These are phyloP conservation scores for Akabosia matsudoensis DNA, from an alignment of 1,140 invertebrate species.

Conservation along the genomic window DNA sequence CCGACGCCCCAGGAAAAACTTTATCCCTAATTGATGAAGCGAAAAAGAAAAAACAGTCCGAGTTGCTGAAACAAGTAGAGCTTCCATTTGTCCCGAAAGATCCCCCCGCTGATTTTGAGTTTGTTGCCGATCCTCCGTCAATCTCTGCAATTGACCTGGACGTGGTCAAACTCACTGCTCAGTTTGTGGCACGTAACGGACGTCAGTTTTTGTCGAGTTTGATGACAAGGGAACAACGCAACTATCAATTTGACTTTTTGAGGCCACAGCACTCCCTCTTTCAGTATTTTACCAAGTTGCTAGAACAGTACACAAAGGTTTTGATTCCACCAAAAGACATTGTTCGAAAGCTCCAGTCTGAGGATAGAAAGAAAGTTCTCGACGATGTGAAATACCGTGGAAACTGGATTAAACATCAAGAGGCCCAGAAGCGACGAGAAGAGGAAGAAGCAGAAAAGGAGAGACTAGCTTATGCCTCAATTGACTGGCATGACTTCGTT, in stretches of 20 bases:
- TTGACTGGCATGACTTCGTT: slow-evolving; percentile 99
- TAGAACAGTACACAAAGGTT: slow-evolving; percentile 97
- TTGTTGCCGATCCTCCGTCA: slow-evolving; percentile 95
- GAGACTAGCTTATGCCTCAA: slow-evolving; percentile 92
- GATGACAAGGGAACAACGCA: slow-evolving; percentile 97
- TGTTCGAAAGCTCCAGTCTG: slow-evolving; percentile 72
- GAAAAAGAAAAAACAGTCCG: slow-evolving; percentile 76
- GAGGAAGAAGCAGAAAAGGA: slow-evolving; percentile 94
- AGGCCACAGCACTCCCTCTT: slow-evolving; percentile 97
- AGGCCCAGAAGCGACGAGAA: slow-evolving; percentile 83
- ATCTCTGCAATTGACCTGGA: slow-evolving; percentile 99
- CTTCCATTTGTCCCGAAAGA: slow-evolving; percentile 90
- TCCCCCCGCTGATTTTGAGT: slow-evolving; percentile 94
- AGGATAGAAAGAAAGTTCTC: slow-evolving; percentile 74
- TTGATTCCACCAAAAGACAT: slow-evolving; percentile 91
- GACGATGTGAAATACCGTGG: slow-evolving; percentile 91
- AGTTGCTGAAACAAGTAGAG: slow-evolving; percentile 81
- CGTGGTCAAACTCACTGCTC: slow-evolving; percentile 95
- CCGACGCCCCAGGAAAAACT: slow-evolving; percentile 37
- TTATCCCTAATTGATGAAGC: slow-evolving; percentile 56
- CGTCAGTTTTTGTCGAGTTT: slow-evolving; percentile 95
- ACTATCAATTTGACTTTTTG: slow-evolving; percentile 99
- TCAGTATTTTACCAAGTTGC: slow-evolving; percentile 95
- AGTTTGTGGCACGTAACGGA: slow-evolving; percentile 98
- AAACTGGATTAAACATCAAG: slow-evolving; percentile 93